phyloP scores from a whole-genome alignment of 30 jellyfish, hydroid and myxozoan species.

The Turritopsis rubra region DNA sequence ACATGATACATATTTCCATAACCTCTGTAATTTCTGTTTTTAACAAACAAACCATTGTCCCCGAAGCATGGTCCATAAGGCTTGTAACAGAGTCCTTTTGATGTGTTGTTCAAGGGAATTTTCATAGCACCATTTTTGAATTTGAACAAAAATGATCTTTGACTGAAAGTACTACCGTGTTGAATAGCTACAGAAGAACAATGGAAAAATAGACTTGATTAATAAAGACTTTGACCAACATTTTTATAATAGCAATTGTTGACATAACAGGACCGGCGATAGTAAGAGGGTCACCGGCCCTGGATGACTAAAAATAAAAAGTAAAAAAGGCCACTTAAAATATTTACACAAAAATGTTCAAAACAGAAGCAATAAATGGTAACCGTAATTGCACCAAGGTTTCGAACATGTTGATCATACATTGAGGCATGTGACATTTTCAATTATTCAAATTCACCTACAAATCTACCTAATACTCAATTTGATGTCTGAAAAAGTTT shows the following conservation, averaged over 20 bases:
- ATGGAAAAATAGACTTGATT: background rate
- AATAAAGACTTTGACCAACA: background rate
- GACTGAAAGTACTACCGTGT: background rate
- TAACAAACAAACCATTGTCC: background rate
- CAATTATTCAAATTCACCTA: no score
- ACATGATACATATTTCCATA: background rate
- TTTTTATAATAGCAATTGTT: background rate
- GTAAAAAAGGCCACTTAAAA: no score
- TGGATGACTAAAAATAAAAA: no score
- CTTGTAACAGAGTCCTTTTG: background rate
- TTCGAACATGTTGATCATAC: no score
- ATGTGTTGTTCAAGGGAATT: background rate
- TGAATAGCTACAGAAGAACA: background rate
- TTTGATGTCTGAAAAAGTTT: background rate
- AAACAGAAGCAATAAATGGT: no score
- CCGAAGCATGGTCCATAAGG: conserved; percentile 4
- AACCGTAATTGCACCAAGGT: no score
- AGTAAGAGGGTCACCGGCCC: no score
- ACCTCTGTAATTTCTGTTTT: background rate
- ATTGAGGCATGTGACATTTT: no score
- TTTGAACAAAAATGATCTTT: background rate
- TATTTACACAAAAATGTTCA: no score
- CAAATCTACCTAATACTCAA: no score
- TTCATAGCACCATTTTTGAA: background rate
- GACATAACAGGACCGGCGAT: no score